Evolutionary conservation across 2,113 vertebrate genomes (phyloP).

Genomic region (Ovis canadensis): DNA sequence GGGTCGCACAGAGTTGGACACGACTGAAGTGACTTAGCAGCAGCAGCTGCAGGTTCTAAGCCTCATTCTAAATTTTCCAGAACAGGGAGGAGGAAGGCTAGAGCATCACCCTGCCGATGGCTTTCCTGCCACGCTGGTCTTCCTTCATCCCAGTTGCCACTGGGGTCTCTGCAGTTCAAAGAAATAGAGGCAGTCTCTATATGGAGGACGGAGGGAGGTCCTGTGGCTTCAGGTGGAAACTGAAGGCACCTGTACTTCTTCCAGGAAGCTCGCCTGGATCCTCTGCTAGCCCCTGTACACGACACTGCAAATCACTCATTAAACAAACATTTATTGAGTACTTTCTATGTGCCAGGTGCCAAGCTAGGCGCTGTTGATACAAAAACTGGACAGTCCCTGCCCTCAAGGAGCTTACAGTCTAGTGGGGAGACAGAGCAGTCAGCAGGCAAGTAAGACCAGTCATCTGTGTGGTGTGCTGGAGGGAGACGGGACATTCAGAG

Average conservation of each 20-base stretch:
- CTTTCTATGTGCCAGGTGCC: constrained; percentile 45
- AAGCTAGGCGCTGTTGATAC: constrained; percentile 41
- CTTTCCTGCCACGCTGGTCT: background rate
- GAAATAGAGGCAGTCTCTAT: background rate
- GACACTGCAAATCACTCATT: constrained; percentile 27
- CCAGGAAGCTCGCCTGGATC: background rate
- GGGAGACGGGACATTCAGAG: background rate
- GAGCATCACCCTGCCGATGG: no score
- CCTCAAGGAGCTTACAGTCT: constrained; percentile 73
- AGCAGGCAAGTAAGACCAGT: background rate
- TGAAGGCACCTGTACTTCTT: background rate
- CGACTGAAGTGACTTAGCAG: no score
- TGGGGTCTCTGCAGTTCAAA: background rate
- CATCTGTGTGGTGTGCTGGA: background rate
- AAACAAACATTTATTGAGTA: constrained; percentile 70
- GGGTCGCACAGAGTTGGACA: no score
- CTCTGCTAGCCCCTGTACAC: background rate
- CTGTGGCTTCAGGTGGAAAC: background rate
- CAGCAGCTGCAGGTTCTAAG: background rate
- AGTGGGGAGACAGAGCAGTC: background rate
- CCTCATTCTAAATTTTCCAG: background rate
- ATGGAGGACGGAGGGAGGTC: background rate
- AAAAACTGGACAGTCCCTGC: constrained; percentile 58
- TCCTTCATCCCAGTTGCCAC: background rate
- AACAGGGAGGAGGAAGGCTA: background rate